A percentile compares a stretch with the other conserved stretches of the same genome.
Conservation (phyloP, 2,113 vertebrate species). For the Peromyscus polionotus region DNA sequence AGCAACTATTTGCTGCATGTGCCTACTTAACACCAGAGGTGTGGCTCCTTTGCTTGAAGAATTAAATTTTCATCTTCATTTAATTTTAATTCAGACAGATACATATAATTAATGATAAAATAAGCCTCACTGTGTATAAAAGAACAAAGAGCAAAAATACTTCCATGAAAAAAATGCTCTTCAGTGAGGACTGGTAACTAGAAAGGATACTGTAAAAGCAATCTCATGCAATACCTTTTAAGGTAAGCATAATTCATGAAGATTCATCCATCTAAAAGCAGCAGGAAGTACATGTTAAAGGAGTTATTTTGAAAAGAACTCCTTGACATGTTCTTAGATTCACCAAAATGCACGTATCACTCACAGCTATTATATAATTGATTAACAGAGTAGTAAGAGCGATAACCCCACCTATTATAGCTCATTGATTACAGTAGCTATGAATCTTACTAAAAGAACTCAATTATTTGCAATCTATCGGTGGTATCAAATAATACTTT, state of each 20-base stretch:
- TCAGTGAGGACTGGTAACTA: neutral
- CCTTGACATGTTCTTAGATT: neutral
- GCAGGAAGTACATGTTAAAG: neutral
- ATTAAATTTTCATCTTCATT: neutral
- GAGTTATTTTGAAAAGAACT: constrained; percentile 12
- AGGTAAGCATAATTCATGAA: neutral
- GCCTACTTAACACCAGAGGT: neutral
- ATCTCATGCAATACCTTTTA: neutral
- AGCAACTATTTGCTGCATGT: neutral
- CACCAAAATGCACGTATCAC: neutral
- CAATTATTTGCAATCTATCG: neutral
- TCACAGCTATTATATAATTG: neutral
- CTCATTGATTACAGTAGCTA: neutral
- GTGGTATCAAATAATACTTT: neutral
- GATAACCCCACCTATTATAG: neutral
- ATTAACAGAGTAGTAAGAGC: neutral
- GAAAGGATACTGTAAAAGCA: constrained; percentile 30
- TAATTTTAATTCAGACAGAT: neutral
- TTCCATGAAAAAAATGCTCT: neutral
- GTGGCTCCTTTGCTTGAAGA: neutral
- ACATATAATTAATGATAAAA: neutral
- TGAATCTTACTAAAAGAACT: neutral
- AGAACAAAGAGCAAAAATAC: neutral
- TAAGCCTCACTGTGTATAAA: neutral
- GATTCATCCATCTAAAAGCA: neutral